These are phyloP conservation scores for Lasioglossum albipes DNA, from an alignment of 1,140 invertebrate species.

Conservation along the genomic window DNA sequence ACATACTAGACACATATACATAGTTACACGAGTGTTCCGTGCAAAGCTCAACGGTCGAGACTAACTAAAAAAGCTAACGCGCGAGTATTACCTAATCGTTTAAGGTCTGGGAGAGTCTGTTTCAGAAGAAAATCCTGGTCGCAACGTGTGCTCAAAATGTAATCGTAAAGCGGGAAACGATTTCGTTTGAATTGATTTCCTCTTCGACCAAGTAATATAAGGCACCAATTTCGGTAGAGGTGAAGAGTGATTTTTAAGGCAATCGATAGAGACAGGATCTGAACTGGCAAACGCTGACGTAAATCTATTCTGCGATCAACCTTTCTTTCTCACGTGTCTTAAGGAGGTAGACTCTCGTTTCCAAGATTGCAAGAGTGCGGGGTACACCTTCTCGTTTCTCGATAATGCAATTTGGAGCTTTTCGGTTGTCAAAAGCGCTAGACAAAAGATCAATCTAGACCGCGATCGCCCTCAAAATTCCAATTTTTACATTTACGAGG, in stretches of 20 bases:
- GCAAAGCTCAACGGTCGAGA: background rate
- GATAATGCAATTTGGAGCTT: too few species aligned
- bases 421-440: too few species aligned
- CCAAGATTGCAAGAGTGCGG: too few species aligned
- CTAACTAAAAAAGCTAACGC: too few species aligned
- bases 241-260: background rate
- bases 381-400: too few species aligned
- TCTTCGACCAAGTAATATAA: slow-evolving; percentile 59
- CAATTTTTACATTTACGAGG: too few species aligned
- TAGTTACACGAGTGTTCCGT: background rate
- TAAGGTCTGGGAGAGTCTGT: background rate
- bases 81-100: background rate
- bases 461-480: too few species aligned
- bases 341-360: too few species aligned
- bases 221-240: background rate
- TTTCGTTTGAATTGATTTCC: slow-evolving; percentile 40
- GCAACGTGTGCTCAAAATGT: slow-evolving; percentile 51
- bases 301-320: background rate
- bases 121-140: background rate
- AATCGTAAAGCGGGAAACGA: slow-evolving; percentile 39
- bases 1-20: too few species aligned
- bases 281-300: background rate
- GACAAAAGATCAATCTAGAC: too few species aligned
- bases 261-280: too few species aligned
- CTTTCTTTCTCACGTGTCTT: background rate